Evolutionary conservation across 2,797 vertebrate genomes (phyloP).

Genomic region (Perdix hodgsoniae): DNA sequence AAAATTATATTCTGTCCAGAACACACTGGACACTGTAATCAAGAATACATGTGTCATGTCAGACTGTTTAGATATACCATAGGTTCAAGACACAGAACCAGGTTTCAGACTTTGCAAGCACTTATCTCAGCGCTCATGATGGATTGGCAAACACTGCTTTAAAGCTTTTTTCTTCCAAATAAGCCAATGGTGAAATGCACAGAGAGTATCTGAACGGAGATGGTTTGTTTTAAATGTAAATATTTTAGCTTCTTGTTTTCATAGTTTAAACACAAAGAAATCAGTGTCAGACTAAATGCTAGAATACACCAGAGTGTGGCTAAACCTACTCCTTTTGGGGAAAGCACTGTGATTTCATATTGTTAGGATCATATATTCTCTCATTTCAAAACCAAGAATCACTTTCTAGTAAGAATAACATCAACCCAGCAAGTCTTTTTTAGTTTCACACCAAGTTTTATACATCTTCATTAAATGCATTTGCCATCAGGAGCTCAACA

Average conservation of each 20-base stretch:
- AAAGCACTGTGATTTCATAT: neutral
- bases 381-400: neutral
- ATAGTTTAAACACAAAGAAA: neutral
- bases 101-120: neutral
- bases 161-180: neutral
- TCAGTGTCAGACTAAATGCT: neutral
- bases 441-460: neutral
- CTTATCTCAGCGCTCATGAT: rapidly evolving
- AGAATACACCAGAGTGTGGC: neutral
- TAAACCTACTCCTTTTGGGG: neutral
- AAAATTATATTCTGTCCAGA: neutral
- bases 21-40: neutral
- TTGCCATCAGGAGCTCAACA: neutral
- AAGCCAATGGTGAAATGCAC: neutral
- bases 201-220: neutral
- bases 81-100: neutral
- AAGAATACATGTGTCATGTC: rapidly evolving
- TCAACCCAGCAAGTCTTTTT: neutral
- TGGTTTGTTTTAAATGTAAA: neutral
- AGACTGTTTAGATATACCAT: rapidly evolving
- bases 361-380: neutral
- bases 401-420: neutral
- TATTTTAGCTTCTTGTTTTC: neutral
- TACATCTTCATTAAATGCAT: neutral
- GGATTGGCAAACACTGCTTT: neutral